phyloP scores from a whole-genome alignment of 2,113 vertebrate species.

The Ammodramus savannarum region DNA sequence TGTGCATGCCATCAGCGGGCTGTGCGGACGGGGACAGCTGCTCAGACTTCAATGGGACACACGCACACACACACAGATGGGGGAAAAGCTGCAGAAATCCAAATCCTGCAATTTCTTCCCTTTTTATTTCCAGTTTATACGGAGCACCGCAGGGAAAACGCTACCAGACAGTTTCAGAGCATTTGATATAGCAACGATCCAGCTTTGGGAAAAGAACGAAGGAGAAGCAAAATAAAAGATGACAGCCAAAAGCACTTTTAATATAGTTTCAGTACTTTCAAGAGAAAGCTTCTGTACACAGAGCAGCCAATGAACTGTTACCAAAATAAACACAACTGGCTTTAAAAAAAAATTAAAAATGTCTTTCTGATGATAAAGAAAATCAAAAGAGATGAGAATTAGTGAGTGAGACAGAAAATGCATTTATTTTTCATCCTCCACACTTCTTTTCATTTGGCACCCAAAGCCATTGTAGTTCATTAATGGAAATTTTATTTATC shows the following conservation, averaged over 20 bases:
- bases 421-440: constrained; percentile 26
- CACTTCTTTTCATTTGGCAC: constrained; percentile 31
- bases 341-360: constrained; percentile 4
- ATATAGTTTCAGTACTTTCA: constrained; percentile 55
- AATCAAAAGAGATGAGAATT: constrained; percentile 19
- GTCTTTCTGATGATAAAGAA: constrained; percentile 41
- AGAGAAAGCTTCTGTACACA: constrained; percentile 52
- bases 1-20: constrained; percentile 22
- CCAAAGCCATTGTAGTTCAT: constrained; percentile 5
- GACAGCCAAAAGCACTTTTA: constrained; percentile 61
- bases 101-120: constrained; percentile 48
- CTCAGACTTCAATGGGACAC: constrained; percentile 32
- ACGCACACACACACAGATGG: not conserved
- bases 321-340: constrained; percentile 54
- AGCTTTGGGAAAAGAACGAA: constrained; percentile 53
- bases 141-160: constrained; percentile 31
- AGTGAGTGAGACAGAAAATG: not conserved
- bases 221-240: constrained; percentile 51
- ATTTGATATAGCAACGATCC: constrained; percentile 29
- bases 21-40: constrained; percentile 31
- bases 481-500: constrained; percentile 55
- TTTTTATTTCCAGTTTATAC: constrained; percentile 51
- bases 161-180: constrained; percentile 47
- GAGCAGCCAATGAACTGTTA: constrained; percentile 40
- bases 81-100: not conserved